Base-by-base conservation (phyloP, 1,140 invertebrate species). In the Tenebrio molitor region DNA sequence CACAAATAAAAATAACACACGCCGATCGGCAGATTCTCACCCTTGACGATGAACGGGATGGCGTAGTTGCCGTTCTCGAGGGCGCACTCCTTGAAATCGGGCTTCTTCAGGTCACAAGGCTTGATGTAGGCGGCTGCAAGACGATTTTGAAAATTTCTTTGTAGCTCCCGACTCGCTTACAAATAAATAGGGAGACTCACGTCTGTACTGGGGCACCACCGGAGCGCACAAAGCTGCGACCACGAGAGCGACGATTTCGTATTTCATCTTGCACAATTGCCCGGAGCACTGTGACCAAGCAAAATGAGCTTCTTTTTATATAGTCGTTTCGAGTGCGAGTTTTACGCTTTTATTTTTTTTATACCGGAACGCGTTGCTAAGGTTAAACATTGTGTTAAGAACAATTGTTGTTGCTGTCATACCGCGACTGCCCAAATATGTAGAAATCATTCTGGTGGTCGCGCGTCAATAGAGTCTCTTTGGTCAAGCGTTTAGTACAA, bases 71-170 rank as follows among this genome's bases (percentile, higher is more conserved):
- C 68, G 17, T 23, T 25, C 7, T 69, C 53, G 21, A 39, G 1
- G 1, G 68, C 68, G 25, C 68, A 69, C 62, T 69, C 29, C 2
- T 19, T 16, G 12, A 69, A 69, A 62, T 39, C 21, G n/a, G 46
- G 23, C 2, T 41, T 42, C 14, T 23, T 19, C 1, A 14, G 8
- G 12, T 39, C 12, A 19, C 68, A 69, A 4, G 68, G 6, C 25
- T 58, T 69, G 7, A 69, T 58, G 19, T 69, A 69, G 14, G 1
- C n/a, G 1, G 68, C 68, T 69, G 17, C 10, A 62, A 69, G 29
- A 50, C 2, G 1, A 21, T 50, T 50, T 50, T 50, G n/a, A 21
- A 50, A 14, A 44, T 1, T 21, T 0, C 8, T 29, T 29, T 8
- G 25, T 29, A 8, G n/a, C n/a, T n/a, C n/a, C n/a, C n/a, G n/a